Percentiles rank a stretch among this genome's conserved stretches.
These are phyloP conservation scores for Cyanoliseus patagonus DNA, from an alignment of 2,113 vertebrate genomes.

Conservation along the genomic window DNA sequence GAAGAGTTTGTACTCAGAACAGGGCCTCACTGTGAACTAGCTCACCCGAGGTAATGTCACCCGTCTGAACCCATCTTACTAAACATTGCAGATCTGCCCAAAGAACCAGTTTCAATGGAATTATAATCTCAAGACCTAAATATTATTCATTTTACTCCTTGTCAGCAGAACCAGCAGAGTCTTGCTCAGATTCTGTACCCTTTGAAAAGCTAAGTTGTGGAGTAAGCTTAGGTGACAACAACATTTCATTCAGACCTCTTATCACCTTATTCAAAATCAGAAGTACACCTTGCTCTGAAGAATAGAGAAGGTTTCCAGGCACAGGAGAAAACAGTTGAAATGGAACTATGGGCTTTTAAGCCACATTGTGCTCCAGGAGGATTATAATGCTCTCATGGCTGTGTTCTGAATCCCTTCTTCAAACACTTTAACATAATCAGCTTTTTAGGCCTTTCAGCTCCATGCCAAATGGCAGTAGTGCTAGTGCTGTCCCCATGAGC, in stretches of 20 bases:
- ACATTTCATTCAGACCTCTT: not conserved
- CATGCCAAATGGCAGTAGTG: slow-evolving; percentile 11
- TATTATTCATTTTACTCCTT: not conserved
- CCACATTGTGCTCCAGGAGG: slow-evolving; percentile 23
- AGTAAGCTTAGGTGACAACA: not conserved
- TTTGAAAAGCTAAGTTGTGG: not conserved
- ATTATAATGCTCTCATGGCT: slow-evolving; percentile 30
- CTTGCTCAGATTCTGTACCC: not conserved
- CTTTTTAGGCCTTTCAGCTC: slow-evolving; percentile 38
- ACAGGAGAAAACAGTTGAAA: not conserved
- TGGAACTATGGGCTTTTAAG: slow-evolving; percentile 23
- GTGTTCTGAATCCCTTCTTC: slow-evolving; percentile 8
- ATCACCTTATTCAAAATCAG: not conserved
- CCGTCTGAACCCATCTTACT: not conserved
- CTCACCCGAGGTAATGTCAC: not conserved
- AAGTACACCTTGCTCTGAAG: not conserved
- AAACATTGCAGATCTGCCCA: not conserved
- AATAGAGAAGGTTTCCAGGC: not conserved
- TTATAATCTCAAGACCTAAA: slow-evolving; percentile 25
- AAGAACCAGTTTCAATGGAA: not conserved
- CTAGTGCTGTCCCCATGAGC: not conserved
- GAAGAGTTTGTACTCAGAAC: not conserved
- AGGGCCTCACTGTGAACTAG: not conserved
- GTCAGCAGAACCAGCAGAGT: not conserved
- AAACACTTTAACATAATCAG: slow-evolving; percentile 45